Evolutionary conservation across 2,797 vertebrate genomes (phyloP).

Genomic region (Sus cebifrons): DNA sequence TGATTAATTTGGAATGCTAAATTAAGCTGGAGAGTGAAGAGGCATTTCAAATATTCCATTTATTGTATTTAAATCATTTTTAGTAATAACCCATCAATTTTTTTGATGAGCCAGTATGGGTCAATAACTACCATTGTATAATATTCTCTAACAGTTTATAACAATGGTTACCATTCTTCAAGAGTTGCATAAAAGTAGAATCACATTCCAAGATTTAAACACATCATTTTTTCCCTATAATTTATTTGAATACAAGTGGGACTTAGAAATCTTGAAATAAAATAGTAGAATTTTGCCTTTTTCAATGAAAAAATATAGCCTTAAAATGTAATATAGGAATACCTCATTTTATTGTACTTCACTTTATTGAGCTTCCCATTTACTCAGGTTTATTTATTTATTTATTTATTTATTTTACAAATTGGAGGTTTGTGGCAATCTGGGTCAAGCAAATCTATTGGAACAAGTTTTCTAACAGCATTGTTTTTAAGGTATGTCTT

Average conservation of each 20-base stretch:
- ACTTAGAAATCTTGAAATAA: conserved; percentile 61
- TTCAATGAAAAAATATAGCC: not conserved
- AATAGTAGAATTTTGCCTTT: not conserved
- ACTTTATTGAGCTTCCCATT: not conserved
- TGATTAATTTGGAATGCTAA: conserved; percentile 8
- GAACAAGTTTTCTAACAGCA: not conserved
- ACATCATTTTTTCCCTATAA: not conserved
- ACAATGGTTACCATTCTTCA: not conserved
- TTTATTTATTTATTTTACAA: not conserved
- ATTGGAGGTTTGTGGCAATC: not conserved
- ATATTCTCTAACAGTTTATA: not conserved
- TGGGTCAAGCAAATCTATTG: not conserved
- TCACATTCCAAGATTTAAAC: conserved; percentile 17
- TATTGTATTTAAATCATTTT: not conserved
- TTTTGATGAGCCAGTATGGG: not conserved
- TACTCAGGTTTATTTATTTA: too few species aligned
- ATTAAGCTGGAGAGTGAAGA: not conserved
- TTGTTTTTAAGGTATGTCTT: not conserved
- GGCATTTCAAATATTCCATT: conserved; percentile 2
- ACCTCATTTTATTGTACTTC: not conserved
- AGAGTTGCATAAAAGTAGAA: not conserved
- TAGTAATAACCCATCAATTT: not conserved
- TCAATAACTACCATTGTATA: not conserved
- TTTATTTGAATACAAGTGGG: not conserved
- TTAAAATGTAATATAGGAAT: conserved; percentile 31